A percentile compares a stretch with the other conserved stretches of the same genome.
Conservation (phyloP, 1,140 invertebrate species). For the Mamestra configurata region DNA sequence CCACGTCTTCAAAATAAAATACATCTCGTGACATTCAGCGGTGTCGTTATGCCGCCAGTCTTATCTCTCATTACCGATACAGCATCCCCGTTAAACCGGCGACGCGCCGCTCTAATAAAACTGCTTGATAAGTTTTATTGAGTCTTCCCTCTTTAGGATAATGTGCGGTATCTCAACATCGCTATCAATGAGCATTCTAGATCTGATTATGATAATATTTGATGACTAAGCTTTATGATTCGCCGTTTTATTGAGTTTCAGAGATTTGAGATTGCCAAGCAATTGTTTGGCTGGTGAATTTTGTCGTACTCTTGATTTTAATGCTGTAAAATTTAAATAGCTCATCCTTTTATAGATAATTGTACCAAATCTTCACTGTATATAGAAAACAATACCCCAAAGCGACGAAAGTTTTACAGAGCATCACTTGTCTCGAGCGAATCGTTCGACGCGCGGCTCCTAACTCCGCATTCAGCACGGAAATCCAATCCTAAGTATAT, state of each 20-base stretch:
- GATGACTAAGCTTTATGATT: constrained; percentile 31
- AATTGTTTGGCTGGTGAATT: constrained; percentile 24
- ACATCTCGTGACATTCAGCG: not conserved
- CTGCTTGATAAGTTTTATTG: constrained; percentile 65
- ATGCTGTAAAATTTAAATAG: not conserved
- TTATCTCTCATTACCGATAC: constrained; percentile 69
- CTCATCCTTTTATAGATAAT: not conserved
- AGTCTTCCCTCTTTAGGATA: constrained; percentile 52
- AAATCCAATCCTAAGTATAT: not conserved
- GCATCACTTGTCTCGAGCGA: not conserved
- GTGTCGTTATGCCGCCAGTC: constrained; percentile 10
- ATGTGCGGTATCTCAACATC: constrained; percentile 31
- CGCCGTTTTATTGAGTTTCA: not conserved
- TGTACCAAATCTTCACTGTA: not conserved
- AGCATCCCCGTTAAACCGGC: constrained; percentile 58
- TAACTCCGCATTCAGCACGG: not conserved
- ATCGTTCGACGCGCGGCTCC: not conserved
- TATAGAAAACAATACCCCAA: not conserved
- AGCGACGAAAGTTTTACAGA: not conserved
- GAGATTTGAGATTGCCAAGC: constrained; percentile 20
- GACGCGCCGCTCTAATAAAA: constrained; percentile 63
- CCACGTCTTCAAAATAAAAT: not conserved
- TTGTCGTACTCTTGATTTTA: constrained; percentile 3
- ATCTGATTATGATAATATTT: constrained; percentile 44
- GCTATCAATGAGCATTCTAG: constrained; percentile 50